These are phyloP conservation scores for Octonoba sinensis DNA, from an alignment of 2,888 invertebrate species.

Conservation along the genomic window DNA sequence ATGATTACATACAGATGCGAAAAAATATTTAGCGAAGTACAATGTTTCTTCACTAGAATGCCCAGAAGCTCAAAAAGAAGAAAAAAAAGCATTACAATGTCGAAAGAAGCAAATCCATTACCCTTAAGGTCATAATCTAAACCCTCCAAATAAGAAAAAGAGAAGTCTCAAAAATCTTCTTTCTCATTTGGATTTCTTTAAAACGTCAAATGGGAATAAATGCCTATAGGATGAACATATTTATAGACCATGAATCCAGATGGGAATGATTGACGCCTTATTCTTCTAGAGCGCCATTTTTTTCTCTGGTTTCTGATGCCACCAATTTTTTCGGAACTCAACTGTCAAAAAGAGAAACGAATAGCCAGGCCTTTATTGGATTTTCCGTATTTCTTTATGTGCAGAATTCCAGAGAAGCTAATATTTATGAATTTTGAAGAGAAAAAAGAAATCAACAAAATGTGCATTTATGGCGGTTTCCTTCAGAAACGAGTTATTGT, in stretches of 20 bases:
- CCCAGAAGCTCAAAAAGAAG: too few species aligned
- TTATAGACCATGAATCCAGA: neutral
- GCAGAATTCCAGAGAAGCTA: neutral
- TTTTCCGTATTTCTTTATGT: neutral
- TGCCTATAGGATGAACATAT: neutral
- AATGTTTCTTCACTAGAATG: too few species aligned
- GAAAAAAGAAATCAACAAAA: neutral
- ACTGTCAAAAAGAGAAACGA: conserved; percentile 4
- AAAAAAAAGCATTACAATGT: too few species aligned
- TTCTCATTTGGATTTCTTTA: too few species aligned
- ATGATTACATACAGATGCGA: too few species aligned
- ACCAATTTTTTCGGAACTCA: neutral
- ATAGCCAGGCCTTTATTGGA: neutral
- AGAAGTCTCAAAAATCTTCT: too few species aligned
- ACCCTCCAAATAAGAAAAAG: too few species aligned
- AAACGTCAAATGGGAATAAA: too few species aligned
- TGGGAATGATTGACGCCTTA: neutral
- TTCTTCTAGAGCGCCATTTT: neutral
- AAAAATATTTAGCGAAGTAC: too few species aligned
- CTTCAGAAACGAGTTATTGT: neutral
- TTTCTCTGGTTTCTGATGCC: neutral
- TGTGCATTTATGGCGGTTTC: neutral
- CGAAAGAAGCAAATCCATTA: too few species aligned
- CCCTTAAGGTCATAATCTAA: too few species aligned
- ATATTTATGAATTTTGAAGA: neutral